Base-by-base conservation (phyloP, 2,888 invertebrate species). In the Aethes cnicana region DNA sequence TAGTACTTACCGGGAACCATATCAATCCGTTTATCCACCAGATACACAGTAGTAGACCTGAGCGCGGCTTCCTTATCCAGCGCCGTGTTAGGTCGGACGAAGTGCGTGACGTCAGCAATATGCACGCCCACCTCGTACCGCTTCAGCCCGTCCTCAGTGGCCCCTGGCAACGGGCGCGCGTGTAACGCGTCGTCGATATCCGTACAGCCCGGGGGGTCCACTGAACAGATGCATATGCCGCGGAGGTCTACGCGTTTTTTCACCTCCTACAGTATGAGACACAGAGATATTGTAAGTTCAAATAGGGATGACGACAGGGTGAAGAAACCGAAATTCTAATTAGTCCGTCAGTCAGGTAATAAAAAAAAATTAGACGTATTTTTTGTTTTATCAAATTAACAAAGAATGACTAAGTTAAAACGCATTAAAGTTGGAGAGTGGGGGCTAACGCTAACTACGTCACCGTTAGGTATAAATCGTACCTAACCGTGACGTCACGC, bases 151-250 rank as follows among this genome's bases (percentile, higher is more conserved):
- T 72, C 64, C 1, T 47, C 12, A 0, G 79, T 72, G 8, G 25
- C 94, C 69, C 94, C 94, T 0, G 91, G 89, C 14, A 98, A 81
- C 26, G 91, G 84, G 12, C 94, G 91, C 65, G 98, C 98, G 82
- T 99, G 99, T 1, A 99, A 84, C 0, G 99, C 99, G 80, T 99
- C 99, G 75, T 99, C 99, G 58, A 99, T 99, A 77, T 99, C 99
- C 0, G 99, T 99, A 78, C 99, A 99, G 0, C 99, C 99, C 0
- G 98, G 97, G 2, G 99, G 99, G 91, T 99, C 98, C 0, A 99
- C 98, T 0, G 98, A 98, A 72, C 98, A 99, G 32, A 99, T 93
- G 67, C 94, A 93, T 2, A 97, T 76, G 47, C 95, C 91, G 7
- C 98, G 93, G 1, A 99, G 88, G 77, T 99, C 98, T 6, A 92